These are phyloP conservation scores for Aix galericulata DNA, from an alignment of 2,113 vertebrate species.

Conservation along the genomic window DNA sequence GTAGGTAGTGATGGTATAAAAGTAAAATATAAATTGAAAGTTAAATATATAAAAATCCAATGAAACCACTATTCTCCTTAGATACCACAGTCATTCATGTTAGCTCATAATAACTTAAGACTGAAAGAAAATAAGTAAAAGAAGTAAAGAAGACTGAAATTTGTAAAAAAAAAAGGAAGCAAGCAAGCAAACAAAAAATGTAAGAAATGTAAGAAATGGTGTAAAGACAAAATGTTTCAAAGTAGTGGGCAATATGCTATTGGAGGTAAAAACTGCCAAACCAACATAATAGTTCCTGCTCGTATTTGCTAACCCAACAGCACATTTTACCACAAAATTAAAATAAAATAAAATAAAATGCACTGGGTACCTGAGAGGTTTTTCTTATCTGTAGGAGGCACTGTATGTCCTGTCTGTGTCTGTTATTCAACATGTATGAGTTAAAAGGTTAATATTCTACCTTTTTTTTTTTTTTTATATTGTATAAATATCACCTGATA, in stretches of 20 bases:
- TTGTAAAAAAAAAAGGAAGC: not conserved
- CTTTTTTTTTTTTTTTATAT: not conserved
- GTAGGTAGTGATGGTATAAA: not conserved
- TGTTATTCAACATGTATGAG: not conserved
- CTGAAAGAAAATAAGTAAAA: too few relatives aligned
- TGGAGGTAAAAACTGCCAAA: not conserved
- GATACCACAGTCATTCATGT: not conserved
- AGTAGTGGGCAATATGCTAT: not conserved
- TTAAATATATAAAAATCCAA: not conserved
- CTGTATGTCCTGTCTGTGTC: not conserved
- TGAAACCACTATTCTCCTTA: not conserved
- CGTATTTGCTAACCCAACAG: not conserved
- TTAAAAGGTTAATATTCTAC: not conserved
- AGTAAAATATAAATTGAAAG: not conserved
- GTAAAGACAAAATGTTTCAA: not conserved
- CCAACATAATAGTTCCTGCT: not conserved
- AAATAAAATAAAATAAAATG: not conserved
- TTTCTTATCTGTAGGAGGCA: not conserved
- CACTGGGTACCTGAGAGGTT: not conserved
- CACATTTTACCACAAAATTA: not conserved
- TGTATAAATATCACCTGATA: not conserved
- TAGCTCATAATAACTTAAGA: not conserved
- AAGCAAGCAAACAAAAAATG: not conserved
- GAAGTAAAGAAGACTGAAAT: not conserved
- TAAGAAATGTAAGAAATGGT: not conserved